Conservation (phyloP, 2,888 invertebrate species). For the Bruchidius siliquastri region DNA sequence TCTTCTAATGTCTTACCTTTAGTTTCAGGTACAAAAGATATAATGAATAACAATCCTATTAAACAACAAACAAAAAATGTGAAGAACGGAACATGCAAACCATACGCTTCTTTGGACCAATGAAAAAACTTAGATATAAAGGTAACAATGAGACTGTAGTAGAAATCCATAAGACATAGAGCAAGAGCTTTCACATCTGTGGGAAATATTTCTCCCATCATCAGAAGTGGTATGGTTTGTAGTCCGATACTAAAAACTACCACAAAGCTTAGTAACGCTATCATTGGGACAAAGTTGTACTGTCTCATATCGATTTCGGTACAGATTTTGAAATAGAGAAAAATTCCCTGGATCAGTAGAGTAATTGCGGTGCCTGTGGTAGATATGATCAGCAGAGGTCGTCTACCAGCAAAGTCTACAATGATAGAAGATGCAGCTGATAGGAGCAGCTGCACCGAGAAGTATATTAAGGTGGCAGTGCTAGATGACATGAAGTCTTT, state of each 20-base stretch:
- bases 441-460: constrained; percentile 55
- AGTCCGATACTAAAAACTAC: constrained; percentile 51
- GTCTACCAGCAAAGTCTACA: constrained; percentile 55
- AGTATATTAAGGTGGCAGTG: constrained; percentile 36
- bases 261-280: constrained; percentile 48
- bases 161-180: constrained; percentile 52
- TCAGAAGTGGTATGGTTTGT: constrained; percentile 51
- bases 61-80: constrained; percentile 42
- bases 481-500: constrained; percentile 44
- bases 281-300: constrained; percentile 40
- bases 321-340: constrained; percentile 47
- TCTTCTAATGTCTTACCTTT: constrained; percentile 52
- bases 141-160: constrained; percentile 49
- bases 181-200: constrained; percentile 54
- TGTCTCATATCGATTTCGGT: constrained; percentile 38
- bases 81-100: constrained; percentile 49
- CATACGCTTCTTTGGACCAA: constrained; percentile 41
- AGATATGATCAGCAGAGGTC: constrained; percentile 51
- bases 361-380: constrained; percentile 46
- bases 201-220: constrained; percentile 54
- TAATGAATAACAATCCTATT: constrained; percentile 44
- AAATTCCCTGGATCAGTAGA: constrained; percentile 43
- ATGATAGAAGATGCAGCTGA: constrained; percentile 53
- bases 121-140: constrained; percentile 50
- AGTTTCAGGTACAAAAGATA: constrained; percentile 49